phyloP scores from a whole-genome alignment of 2,888 invertebrate species.

The Pteria penguin region DNA sequence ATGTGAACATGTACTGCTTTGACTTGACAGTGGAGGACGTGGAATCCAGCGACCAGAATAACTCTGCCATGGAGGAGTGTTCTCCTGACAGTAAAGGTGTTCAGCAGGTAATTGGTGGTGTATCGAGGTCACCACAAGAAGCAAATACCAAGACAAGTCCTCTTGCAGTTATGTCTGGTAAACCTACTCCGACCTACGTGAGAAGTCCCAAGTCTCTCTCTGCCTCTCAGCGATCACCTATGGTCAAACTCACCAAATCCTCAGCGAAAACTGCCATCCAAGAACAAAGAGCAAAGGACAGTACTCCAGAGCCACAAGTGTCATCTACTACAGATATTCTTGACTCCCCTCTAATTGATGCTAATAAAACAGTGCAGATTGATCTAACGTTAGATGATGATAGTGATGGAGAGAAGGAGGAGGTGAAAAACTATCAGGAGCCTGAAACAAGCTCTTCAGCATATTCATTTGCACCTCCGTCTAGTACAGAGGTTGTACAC shows the following conservation, averaged over 20 bases:
- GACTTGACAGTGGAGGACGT: too few species aligned
- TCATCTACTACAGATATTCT: not conserved
- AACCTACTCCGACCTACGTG: not conserved
- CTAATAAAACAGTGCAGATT: conserved; percentile 33
- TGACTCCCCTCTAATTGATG: not conserved
- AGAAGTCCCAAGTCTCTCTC: not conserved
- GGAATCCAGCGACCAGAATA: too few species aligned
- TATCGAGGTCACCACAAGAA: too few species aligned
- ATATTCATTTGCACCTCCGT: conserved; percentile 20
- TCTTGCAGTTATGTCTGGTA: not conserved
- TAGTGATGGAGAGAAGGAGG: conserved; percentile 1
- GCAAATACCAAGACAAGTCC: not conserved
- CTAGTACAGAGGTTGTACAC: conserved; percentile 9
- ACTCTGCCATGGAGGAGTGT: too few species aligned
- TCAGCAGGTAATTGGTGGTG: too few species aligned
- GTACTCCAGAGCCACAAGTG: not conserved
- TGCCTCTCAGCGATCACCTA: conserved; percentile 32
- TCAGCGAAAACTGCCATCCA: conserved; percentile 10
- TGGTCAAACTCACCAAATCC: conserved; percentile 30
- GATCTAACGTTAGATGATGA: conserved; percentile 40
- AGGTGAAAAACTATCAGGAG: not conserved
- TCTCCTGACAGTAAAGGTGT: too few species aligned
- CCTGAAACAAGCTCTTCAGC: not conserved
- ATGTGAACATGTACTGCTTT: too few species aligned
- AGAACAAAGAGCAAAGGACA: not conserved